phyloP scores from a whole-genome alignment of 2,888 invertebrate species.

The Drosophila monieri region DNA sequence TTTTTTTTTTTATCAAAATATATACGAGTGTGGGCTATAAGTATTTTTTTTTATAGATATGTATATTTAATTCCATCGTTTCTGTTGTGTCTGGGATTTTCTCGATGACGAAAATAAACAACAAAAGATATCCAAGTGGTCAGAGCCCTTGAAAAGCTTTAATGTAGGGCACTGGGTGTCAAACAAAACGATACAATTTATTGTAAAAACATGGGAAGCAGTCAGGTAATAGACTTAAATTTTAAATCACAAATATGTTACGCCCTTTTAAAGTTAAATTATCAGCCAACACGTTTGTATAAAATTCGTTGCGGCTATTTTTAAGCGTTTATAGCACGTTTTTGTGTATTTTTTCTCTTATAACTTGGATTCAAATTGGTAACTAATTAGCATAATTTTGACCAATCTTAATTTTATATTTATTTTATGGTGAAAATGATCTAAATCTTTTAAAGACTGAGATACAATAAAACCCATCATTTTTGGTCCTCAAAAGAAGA shows the following conservation, averaged over 20 bases:
- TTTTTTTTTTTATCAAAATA: slow-evolving; percentile 25
- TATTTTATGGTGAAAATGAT: background rate
- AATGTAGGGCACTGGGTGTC: slow-evolving; percentile 21
- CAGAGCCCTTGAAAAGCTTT: slow-evolving; percentile 28
- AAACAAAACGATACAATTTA: slow-evolving; percentile 1
- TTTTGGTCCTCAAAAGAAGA: too few species aligned
- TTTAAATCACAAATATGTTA: background rate
- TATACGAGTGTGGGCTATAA: slow-evolving; percentile 1
- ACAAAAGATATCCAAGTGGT: slow-evolving; percentile 10
- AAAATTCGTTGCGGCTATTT: slow-evolving; percentile 1
- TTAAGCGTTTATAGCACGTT: slow-evolving; percentile 1
- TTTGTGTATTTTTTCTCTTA: background rate
- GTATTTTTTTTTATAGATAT: slow-evolving; percentile 19
- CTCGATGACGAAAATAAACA: slow-evolving; percentile 41
- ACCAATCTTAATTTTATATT: background rate
- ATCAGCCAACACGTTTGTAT: background rate
- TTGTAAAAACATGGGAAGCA: background rate
- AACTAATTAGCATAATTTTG: background rate
- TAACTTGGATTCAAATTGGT: background rate
- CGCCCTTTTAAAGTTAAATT: background rate
- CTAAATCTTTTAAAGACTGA: too few species aligned
- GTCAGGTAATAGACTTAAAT: slow-evolving; percentile 7
- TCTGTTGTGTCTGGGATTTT: slow-evolving; percentile 23
- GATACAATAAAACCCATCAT: too few species aligned
- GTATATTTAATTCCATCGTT: slow-evolving; percentile 7